Base-by-base conservation (phyloP, 2,888 invertebrate genomes). In the Rhamnusium bicolor region DNA sequence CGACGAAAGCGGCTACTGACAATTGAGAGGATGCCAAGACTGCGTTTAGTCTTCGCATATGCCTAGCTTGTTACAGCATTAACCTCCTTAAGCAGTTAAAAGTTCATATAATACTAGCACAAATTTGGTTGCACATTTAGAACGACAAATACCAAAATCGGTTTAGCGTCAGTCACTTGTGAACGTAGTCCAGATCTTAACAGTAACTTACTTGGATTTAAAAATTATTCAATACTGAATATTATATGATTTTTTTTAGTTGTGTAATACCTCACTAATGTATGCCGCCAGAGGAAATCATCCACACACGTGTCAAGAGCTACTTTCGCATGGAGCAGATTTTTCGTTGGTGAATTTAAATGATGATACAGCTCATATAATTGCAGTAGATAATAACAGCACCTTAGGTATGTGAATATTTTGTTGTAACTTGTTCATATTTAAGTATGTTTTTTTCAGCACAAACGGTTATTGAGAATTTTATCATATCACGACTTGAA, bases 221-320 rank as follows among this genome's bases (percentile, higher is more conserved):
- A n/a, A n/a, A n/a, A n/a, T n/a, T n/a, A n/a, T n/a, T n/a, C n/a
- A n/a, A n/a, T n/a, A n/a, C n/a, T n/a, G n/a, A n/a, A n/a, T n/a
- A n/a, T n/a, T n/a, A 4, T 24, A 6, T 24, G 6, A 24, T 24
- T 53, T 56, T 54, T 89, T 89, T 56, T 85, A 96, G 95, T 92
- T 95, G 84, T 96, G 96, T 66, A 96, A 96, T 85, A 96, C 96
- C 53, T 94, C 97, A 0, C 88, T 98, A 66, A 97, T 98, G 94
- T 97, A 95, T 89, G 96, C 97, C 62, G 95, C 96, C 4, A 93
- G 93, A 82, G 95, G 95, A 8, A 96, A 97, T 89, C 96, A 97
- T 89, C 94, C 96, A 0, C 95, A 95, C 85, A 95, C 96, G 72
- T 96, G 96, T 83, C 94, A 95, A 84, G 95, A 96, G 86, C 90